Evolutionary conservation across 2,797 vertebrate species (phyloP), one percentile per base, ranked within the genome.

Genomic region (Alectoris magna): DNA sequence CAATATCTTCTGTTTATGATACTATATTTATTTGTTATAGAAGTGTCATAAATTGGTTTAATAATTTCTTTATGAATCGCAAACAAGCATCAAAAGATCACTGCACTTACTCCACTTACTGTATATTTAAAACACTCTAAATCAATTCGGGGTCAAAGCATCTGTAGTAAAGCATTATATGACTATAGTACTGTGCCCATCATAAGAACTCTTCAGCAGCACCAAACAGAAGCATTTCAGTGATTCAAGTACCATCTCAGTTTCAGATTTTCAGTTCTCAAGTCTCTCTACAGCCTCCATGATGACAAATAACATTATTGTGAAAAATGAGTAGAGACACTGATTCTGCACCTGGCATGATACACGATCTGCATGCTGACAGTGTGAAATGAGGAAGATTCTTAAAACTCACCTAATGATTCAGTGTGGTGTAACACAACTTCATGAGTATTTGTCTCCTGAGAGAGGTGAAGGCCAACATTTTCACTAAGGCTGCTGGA

Each of bases 321-420:
- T 55, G 62, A 83, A n/a, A 70, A 87, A 80, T 19, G 31, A 85
- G 68, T 68, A 44, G 73, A 73, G 71, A 46, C 53, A 55, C 14
- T 87, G 59, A 70, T 43, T 70, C 56, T 88, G 84, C 80, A 87
- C 41, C 84, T 88, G 88, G 78, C 84, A 51, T 4, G 1, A 79
- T 23, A 43, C 88, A 86, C 4, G 29, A 48, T 34, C 62, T 74
- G 84, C 91, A 90, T 77, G 82, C 87, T 78, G 76, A 85, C 68
- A 79, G 73, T 9, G 46, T 31, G 10, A 70, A 95, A 79, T 14
- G 34, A 93, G 58, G 41, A 46, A 26, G n/a, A 18, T 69, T 63
- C 64, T 44, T 60, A 44, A 39, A 78, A 62, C 51, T 88, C 82
- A 75, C 71, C 74, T 88, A 69, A 72, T 36, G 66, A 63, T 5